These are phyloP conservation scores for Lissocephala sabroskyi DNA, from an alignment of 2,888 invertebrate genomes.

Conservation along the genomic window DNA sequence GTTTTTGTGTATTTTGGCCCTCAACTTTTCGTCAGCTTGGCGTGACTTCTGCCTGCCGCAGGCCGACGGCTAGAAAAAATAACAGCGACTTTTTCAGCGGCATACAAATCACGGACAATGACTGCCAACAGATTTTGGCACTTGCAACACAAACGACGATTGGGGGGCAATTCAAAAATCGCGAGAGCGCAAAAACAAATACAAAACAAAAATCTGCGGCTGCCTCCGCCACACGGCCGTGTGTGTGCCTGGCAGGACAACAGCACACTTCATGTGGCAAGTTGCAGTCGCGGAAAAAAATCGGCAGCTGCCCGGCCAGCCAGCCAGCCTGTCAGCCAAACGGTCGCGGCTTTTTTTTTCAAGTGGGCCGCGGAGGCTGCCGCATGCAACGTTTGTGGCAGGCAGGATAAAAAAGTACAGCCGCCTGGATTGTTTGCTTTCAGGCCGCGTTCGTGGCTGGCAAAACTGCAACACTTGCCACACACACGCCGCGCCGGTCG, in stretches of 20 bases:
- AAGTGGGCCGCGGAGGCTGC: not conserved
- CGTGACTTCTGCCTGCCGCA: too few relatives aligned
- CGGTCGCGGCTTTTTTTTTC: not conserved
- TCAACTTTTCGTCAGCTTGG: too few relatives aligned
- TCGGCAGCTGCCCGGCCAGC: conserved; percentile 30
- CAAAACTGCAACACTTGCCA: conserved; percentile 19
- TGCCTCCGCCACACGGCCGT: conserved; percentile 15
- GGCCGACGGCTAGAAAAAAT: not conserved
- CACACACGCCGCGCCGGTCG: not conserved
- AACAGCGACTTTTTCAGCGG: not conserved
- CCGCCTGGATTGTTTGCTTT: conserved; percentile 8
- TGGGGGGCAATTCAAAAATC: conserved; percentile 3
- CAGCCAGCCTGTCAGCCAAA: not conserved
- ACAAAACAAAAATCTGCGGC: conserved; percentile 11
- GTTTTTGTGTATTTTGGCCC: too few relatives aligned
- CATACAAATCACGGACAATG: conserved; percentile 55
- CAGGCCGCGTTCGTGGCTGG: conserved; percentile 6
- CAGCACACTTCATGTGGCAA: conserved; percentile 23
- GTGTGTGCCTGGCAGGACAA: conserved; percentile 17
- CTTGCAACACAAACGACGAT: conserved; percentile 24
- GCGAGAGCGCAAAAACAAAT: conserved; percentile 1
- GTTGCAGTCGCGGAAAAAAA: conserved; percentile 41
- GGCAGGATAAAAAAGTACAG: conserved; percentile 1
- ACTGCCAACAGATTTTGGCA: conserved; percentile 27
- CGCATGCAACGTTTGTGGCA: not conserved